Percentiles rank a stretch among this genome's conserved stretches.
These are phyloP conservation scores for Ciconia maguari DNA, from an alignment of 2,113 vertebrate genomes.

Conservation along the genomic window DNA sequence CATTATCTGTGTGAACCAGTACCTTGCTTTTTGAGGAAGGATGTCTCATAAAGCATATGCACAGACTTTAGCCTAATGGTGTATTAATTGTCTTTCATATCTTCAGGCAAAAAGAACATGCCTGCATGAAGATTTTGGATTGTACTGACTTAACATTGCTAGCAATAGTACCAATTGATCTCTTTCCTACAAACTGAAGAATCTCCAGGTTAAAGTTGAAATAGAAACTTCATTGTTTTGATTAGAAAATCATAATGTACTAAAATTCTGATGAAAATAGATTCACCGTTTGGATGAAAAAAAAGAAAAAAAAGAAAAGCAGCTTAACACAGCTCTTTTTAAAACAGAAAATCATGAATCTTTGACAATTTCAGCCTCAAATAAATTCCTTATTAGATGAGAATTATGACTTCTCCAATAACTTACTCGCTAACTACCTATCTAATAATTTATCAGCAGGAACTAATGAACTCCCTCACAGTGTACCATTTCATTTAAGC, in stretches of 20 bases:
- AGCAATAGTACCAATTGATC: not conserved
- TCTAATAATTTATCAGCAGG: not conserved
- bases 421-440: not conserved
- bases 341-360: not conserved
- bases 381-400: not conserved
- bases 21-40: not conserved
- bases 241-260: not conserved
- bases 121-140: not conserved
- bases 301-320: rapidly evolving
- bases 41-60: not conserved
- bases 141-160: not conserved
- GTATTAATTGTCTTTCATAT: not conserved
- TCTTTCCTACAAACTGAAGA: not conserved
- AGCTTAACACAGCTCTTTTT: not conserved
- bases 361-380: not conserved
- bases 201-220: not conserved
- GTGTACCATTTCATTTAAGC: not conserved
- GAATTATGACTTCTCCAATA: not conserved
- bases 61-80: not conserved
- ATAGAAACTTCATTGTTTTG: not conserved
- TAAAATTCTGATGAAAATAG: not conserved
- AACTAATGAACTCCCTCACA: not conserved
- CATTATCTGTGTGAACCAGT: not conserved
- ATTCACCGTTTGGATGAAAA: not conserved
- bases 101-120: not conserved